Conservation (phyloP, 2,797 vertebrate genomes). For the Peromyscus eremicus region DNA sequence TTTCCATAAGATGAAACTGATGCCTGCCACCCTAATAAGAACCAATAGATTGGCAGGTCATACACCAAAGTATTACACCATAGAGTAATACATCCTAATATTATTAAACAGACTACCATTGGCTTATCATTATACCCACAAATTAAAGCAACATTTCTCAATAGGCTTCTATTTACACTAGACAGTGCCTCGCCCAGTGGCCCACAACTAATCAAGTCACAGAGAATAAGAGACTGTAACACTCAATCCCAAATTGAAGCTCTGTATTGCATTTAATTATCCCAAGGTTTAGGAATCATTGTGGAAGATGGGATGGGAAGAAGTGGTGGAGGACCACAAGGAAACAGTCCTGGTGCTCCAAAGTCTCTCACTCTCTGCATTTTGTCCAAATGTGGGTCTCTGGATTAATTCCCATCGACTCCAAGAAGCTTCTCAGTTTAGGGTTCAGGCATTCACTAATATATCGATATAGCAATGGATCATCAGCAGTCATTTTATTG, state of each 20-base stretch:
- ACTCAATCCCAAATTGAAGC: background rate
- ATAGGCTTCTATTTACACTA: background rate
- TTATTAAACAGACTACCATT: background rate
- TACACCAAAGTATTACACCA: background rate
- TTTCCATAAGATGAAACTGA: background rate
- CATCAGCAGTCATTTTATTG: background rate
- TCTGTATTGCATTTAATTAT: background rate
- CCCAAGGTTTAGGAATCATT: background rate
- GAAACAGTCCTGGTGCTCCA: background rate
- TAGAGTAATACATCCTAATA: background rate
- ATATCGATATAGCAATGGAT: background rate
- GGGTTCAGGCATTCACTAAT: too few relatives aligned
- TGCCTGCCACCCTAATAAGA: background rate
- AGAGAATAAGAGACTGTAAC: background rate
- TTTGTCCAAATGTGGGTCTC: background rate
- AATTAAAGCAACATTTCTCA: background rate
- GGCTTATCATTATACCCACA: background rate
- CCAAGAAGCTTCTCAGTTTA: background rate
- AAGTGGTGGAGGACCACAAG: background rate
- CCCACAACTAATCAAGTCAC: background rate
- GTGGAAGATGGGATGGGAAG: background rate
- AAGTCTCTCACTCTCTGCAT: background rate
- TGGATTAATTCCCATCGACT: background rate
- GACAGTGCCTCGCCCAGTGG: background rate
- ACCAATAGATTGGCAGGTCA: background rate